A percentile compares a stretch with the other conserved stretches of the same genome.
Evolutionary conservation across 2,888 invertebrate genomes (phyloP).

Genomic region (Pollenia labialis): DNA sequence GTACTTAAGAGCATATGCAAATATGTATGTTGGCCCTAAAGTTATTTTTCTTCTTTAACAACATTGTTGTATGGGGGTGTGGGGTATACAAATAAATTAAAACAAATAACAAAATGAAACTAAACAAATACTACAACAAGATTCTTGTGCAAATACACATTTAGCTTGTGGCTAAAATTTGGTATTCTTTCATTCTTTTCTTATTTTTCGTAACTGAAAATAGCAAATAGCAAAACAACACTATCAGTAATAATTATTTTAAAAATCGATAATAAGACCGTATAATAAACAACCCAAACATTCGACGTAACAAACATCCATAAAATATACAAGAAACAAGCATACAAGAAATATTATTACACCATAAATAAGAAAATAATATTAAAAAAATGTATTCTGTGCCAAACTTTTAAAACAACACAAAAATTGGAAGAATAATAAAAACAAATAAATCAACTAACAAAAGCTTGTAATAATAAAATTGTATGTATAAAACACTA

Average conservation of each 20-base stretch:
- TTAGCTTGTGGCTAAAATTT: slow-evolving; percentile 9
- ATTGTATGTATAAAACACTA: slow-evolving; percentile 19
- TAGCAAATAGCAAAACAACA: slow-evolving; percentile 76
- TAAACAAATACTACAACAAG: background rate
- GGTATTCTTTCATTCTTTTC: background rate
- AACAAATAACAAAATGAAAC: slow-evolving; percentile 2
- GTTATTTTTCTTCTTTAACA: background rate
- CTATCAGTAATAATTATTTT: slow-evolving; percentile 43
- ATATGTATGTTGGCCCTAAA: slow-evolving; percentile 17
- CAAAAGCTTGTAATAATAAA: slow-evolving; percentile 25
- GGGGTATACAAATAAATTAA: background rate
- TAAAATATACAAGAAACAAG: background rate
- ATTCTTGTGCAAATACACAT: background rate
- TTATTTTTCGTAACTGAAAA: slow-evolving; percentile 76
- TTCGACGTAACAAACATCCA: slow-evolving; percentile 28
- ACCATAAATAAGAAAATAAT: slow-evolving; percentile 10
- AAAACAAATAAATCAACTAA: slow-evolving; percentile 24
- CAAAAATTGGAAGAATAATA: slow-evolving; percentile 6
- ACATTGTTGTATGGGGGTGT: too few relatives aligned
- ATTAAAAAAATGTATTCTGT: slow-evolving; percentile 17
- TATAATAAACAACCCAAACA: slow-evolving; percentile 28
- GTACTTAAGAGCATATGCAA: background rate
- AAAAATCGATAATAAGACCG: slow-evolving; percentile 46
- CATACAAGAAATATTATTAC: background rate
- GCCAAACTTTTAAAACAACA: slow-evolving; percentile 51